Evolutionary conservation across 2,888 invertebrate genomes (phyloP), one percentile per base, ranked within the genome.

Genomic region (Mythimna vitellina): DNA sequence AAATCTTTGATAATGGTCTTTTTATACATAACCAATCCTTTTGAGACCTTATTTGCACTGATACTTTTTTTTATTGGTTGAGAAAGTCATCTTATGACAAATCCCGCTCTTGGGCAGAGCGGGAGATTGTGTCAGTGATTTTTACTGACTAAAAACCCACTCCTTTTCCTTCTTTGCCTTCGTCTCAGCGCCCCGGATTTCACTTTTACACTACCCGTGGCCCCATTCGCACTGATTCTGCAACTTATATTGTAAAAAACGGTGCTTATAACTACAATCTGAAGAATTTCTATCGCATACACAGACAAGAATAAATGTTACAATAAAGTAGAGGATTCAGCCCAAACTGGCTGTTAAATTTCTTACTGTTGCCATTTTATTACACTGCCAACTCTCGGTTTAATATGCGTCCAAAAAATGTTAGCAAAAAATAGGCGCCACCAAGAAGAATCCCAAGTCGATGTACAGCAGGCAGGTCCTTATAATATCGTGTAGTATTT

Each of bases 361-460:
- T 94, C 93, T 92, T 92, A 91, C 90, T 87, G 91, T 93, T 94
- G 95, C 94, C 90, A 94, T 94, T 96, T 95, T 96, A 96, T 95
- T 93, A 92, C 92, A 86, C 89, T 89, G 92, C 92, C 93, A 94
- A 92, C 90, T 93, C 90, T 87, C 89, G 89, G 89, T 93, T 92
- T 93, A 92, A 93, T 93, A 92, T 92, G 91, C 89, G 90, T 86
- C 89, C 90, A 93, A 95, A 95, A 95, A 94, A 92, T 93, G 86
- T 89, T 86, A 77, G 92, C 93, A 96, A 96, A 96, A 96, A 96
- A 94, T 91, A 95, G 96, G 96, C 96, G 96, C 96, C 96, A 95
- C 92, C 90, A 88, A 87, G 88, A 89, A 92, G 92, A 91, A 91
- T 90, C 91, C 88, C 87, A 81, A 84, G 82, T 84, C 86, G 85